A percentile compares a stretch with the other conserved stretches of the same genome.
Conservation (phyloP, 2,888 invertebrate genomes). For the Lacanobia wlatinum region DNA sequence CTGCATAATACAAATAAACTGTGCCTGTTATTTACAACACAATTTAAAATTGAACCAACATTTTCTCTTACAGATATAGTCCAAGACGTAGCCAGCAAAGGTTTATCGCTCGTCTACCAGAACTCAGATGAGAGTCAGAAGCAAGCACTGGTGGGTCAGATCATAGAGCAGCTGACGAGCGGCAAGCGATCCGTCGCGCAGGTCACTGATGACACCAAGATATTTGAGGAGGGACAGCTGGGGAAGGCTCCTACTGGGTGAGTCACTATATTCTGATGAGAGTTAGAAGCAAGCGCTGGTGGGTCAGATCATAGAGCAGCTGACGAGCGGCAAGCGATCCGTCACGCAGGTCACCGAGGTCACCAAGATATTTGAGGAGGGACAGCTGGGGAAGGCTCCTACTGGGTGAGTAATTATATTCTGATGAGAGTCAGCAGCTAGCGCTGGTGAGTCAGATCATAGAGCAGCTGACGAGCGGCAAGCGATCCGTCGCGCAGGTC, state of each 20-base stretch:
- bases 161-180: constrained; percentile 95
- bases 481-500: constrained; percentile 93
- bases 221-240: constrained; percentile 96
- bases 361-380: constrained; percentile 97
- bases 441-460: constrained; percentile 94
- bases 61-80: constrained; percentile 93
- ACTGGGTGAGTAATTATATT: constrained; percentile 95
- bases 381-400: constrained; percentile 96
- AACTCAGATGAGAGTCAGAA: constrained; percentile 94
- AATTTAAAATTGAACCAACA: not conserved
- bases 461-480: constrained; percentile 95
- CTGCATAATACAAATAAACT: not conserved
- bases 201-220: constrained; percentile 95
- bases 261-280: constrained; percentile 92
- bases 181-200: constrained; percentile 94
- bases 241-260: constrained; percentile 97
- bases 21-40: not conserved
- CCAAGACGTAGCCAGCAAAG: constrained; percentile 98
- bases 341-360: constrained; percentile 94
- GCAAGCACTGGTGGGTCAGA: constrained; percentile 93
- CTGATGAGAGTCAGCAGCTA: constrained; percentile 93
- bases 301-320: constrained; percentile 94
- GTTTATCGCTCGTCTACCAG: constrained; percentile 96
- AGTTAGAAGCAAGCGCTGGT: constrained; percentile 94
- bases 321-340: constrained; percentile 94